These are phyloP conservation scores for Onychomys arenicola DNA, from an alignment of 2,797 vertebrate species.

Conservation along the genomic window DNA sequence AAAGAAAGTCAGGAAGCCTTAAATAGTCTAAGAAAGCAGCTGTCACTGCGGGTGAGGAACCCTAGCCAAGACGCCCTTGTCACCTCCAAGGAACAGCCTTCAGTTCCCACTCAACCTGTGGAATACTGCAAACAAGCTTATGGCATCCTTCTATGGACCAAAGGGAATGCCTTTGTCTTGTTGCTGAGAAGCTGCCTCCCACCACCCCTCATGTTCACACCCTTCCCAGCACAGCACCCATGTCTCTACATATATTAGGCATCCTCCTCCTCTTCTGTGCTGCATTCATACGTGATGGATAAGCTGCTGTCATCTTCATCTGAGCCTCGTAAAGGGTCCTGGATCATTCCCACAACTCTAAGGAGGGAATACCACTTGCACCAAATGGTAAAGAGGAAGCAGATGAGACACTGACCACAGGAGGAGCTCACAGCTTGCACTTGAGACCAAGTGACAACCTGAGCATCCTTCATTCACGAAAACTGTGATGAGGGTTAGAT, in stretches of 20 bases:
- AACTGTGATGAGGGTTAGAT: background rate
- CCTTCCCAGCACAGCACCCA: background rate
- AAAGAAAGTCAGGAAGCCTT: background rate
- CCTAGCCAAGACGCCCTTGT: background rate
- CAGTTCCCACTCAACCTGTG: background rate
- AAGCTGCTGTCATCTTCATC: background rate
- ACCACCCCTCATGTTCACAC: no score
- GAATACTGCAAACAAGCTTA: conserved; percentile 12
- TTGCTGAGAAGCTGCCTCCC: background rate
- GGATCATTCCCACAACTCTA: no score
- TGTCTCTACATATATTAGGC: no score
- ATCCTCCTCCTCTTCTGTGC: background rate
- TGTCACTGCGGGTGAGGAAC: background rate
- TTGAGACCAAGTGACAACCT: background rate
- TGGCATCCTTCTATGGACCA: background rate
- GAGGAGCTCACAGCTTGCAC: background rate
- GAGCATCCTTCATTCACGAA: conserved; percentile 3
- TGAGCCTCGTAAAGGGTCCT: background rate
- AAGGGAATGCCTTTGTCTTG: background rate
- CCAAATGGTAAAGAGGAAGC: background rate
- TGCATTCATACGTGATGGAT: background rate
- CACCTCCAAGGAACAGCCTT: background rate
- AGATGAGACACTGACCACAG: background rate
- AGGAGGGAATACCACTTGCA: background rate
- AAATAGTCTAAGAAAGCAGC: background rate